Evolutionary conservation across 2,888 invertebrate species (phyloP), one percentile per base, ranked within the genome.

Genomic region (Tetropium fuscum): DNA sequence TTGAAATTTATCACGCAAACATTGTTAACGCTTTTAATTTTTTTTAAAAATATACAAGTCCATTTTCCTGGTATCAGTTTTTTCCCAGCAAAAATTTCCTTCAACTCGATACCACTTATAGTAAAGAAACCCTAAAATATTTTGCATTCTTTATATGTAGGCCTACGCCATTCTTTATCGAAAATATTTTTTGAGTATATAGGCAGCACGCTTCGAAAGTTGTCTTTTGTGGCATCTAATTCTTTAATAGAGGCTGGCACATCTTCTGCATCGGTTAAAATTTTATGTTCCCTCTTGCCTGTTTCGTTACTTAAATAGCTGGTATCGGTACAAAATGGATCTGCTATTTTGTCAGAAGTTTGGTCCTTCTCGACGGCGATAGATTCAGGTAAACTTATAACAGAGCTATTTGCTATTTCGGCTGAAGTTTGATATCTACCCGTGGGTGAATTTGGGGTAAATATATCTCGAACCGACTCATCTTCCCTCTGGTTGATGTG

Each of bases 1-100:
- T 53, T 53, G 16, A 44, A 44, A 34, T 53, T 53, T 30, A 19
- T 30, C 11, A 30, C 30, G n/a, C 45, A 41, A n/a, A 41, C 40
- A n/a, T 41, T 41, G 11, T 41, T 41, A n/a, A 41, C 40, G 19
- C 19, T 20, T 41, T 41, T 41, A 4, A 41, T 41, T 18, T 20
- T 41, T 41, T 36, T 36, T 6, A 15, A 8, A 36, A 36, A 36
- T 3, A 41, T 19, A 11, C 10, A 40, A 19, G 40, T 41, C 40
- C 40, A 36, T 8, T 8, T 3, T 8, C 16, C 6, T 6, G 16
- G 36, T 36, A 1, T 36, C 16, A 36, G 16, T 6, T 36, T 36
- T 15, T 36, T 36, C 4, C 36, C 36, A 15, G 8, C 36, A 36
- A 1, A 36, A 8, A 36, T 41, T 4, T 13, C 40, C 6, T 10